phyloP scores from a whole-genome alignment of 2,797 vertebrate species.

The Phoxinus dragarum region DNA sequence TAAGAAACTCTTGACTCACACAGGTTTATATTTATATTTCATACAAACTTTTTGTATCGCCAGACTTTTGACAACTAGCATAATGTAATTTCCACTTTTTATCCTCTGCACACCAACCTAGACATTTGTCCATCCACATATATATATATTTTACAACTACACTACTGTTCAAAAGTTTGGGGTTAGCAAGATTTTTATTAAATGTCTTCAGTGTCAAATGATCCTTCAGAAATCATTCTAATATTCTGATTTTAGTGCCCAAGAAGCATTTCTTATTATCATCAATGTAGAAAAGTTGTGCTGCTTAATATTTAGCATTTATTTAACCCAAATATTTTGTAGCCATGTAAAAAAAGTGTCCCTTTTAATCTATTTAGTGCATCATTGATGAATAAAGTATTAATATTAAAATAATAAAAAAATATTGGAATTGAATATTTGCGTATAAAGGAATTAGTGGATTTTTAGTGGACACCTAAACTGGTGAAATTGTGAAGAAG shows the following conservation, averaged over 20 bases:
- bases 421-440: background rate
- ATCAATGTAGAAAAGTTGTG: too few species aligned
- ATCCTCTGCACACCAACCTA: background rate
- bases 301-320: too few species aligned
- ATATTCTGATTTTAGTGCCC: background rate
- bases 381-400: too few species aligned
- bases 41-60: background rate
- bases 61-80: background rate
- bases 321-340: too few species aligned
- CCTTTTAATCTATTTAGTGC: too few species aligned
- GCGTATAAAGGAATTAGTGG: background rate
- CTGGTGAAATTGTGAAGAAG: background rate
- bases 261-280: too few species aligned
- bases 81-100: background rate
- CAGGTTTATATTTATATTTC: background rate
- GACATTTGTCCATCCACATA: background rate
- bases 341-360: too few species aligned
- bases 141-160: background rate
- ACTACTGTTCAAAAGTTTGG: background rate
- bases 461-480: background rate
- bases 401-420: too few species aligned
- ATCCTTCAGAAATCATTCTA: background rate
- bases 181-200: background rate
- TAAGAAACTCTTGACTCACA: constrained; percentile 13
- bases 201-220: background rate